phyloP scores from a whole-genome alignment of 2,888 invertebrate genomes.

The Lamellibrachia columna region DNA sequence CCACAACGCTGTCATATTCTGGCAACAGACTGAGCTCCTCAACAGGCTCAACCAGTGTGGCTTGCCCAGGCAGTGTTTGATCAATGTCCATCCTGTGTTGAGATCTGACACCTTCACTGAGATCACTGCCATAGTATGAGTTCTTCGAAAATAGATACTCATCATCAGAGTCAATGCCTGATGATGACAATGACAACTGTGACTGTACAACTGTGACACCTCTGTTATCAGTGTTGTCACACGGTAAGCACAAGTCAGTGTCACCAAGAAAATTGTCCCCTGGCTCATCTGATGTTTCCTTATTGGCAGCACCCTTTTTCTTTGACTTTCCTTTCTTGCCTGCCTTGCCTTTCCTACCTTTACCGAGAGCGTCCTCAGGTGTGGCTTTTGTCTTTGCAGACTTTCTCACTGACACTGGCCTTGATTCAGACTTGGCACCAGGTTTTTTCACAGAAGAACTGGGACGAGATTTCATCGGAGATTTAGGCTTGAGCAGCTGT shows the following conservation, averaged over 20 bases:
- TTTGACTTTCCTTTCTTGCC: conserved; percentile 28
- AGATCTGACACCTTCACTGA: background rate
- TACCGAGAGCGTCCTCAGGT: background rate
- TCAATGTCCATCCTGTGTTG: background rate
- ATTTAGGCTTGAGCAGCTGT: conserved; percentile 18
- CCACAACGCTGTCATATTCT: conserved; percentile 7
- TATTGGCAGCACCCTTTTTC: conserved; percentile 23
- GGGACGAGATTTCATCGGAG: conserved; percentile 21
- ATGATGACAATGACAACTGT: background rate
- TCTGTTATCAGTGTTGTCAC: background rate
- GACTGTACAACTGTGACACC: background rate
- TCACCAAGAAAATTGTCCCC: conserved; percentile 7
- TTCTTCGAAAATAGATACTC: background rate
- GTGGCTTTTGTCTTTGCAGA: conserved; percentile 1
- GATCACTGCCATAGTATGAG: background rate
- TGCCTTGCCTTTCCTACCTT: conserved; percentile 21
- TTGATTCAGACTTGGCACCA: conserved; percentile 8
- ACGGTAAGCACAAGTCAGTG: background rate
- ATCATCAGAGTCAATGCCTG: background rate
- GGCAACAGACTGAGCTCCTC: background rate
- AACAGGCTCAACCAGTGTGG: background rate
- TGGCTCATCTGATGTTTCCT: conserved; percentile 21
- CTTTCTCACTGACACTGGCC: conserved; percentile 29
- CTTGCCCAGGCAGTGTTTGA: background rate
- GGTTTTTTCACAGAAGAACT: conserved; percentile 19